These are phyloP conservation scores for Morus bassanus DNA, from an alignment of 2,797 vertebrate species.

Conservation along the genomic window DNA sequence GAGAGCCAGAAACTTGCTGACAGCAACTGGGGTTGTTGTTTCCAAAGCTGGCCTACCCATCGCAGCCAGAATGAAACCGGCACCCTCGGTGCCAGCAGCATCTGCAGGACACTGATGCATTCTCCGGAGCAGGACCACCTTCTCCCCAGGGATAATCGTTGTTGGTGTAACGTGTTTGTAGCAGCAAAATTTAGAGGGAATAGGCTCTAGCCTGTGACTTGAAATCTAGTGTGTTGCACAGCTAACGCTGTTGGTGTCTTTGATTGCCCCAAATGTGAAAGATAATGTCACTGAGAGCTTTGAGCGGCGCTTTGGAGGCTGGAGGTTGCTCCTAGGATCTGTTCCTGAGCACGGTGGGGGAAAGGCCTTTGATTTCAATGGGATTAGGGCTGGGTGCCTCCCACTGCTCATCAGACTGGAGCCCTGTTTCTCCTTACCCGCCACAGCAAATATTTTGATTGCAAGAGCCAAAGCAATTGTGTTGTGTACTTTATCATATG, in stretches of 20 bases:
- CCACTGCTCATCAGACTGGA: neutral
- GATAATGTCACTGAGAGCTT: neutral
- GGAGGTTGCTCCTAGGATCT: neutral
- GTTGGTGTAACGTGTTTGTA: neutral
- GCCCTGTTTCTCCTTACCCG: neutral
- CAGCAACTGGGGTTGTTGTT: slow-evolving; percentile 12
- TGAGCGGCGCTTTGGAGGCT: neutral
- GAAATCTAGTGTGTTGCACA: neutral
- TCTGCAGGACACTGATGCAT: neutral
- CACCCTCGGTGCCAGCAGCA: slow-evolving; percentile 12
- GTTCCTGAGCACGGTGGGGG: neutral
- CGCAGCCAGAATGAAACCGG: neutral
- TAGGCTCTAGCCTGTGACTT: neutral
- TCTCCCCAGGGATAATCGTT: neutral
- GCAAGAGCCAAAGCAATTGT: neutral
- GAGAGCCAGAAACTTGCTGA: slow-evolving; percentile 25
- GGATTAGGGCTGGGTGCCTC: neutral
- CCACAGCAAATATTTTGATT: neutral
- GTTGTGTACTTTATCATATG: neutral
- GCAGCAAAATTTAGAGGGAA: neutral
- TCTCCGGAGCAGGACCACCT: neutral
- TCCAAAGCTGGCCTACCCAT: slow-evolving; percentile 2
- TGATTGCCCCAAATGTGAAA: neutral
- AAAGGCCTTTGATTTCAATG: neutral
- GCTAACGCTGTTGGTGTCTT: neutral